Evolutionary conservation across 2,888 invertebrate genomes (phyloP).

Genomic region (Odontocolon sp.): DNA sequence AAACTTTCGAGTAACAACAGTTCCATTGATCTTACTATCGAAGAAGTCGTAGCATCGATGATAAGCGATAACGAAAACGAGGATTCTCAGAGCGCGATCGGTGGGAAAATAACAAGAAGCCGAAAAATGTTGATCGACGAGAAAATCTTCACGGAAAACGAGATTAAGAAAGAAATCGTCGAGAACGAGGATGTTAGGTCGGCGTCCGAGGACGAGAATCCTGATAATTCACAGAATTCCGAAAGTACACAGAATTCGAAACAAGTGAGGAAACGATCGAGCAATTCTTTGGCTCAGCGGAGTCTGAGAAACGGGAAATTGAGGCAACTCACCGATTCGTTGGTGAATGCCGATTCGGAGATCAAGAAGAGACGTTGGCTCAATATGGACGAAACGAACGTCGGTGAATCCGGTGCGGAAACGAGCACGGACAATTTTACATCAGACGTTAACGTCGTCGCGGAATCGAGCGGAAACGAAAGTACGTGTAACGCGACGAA

Average conservation of each 20-base stretch:
- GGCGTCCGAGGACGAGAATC: slow-evolving; percentile 66
- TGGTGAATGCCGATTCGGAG: slow-evolving; percentile 68
- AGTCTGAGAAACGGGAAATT: slow-evolving; percentile 86
- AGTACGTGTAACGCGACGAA: slow-evolving; percentile 61
- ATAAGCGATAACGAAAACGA: slow-evolving; percentile 72
- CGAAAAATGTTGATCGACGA: slow-evolving; percentile 73
- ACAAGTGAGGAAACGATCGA: slow-evolving; percentile 68
- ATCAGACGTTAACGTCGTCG: slow-evolving; percentile 68
- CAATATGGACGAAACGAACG: slow-evolving; percentile 71
- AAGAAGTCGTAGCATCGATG: slow-evolving; percentile 78
- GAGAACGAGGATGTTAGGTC: slow-evolving; percentile 67
- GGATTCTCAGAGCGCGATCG: slow-evolving; percentile 66
- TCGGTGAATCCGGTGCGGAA: slow-evolving; percentile 64
- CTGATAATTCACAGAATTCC: slow-evolving; percentile 60
- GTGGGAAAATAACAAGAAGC: slow-evolving; percentile 70
- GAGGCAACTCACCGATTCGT: slow-evolving; percentile 82
- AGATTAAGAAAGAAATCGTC: slow-evolving; percentile 72
- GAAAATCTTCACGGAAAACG: slow-evolving; percentile 62
- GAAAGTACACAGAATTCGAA: slow-evolving; percentile 62
- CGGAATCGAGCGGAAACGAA: slow-evolving; percentile 69
- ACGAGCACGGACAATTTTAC: slow-evolving; percentile 62
- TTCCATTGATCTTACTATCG: slow-evolving; percentile 78
- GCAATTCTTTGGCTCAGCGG: slow-evolving; percentile 80
- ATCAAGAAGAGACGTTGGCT: slow-evolving; percentile 69
- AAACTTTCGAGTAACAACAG: slow-evolving; percentile 61